Evolutionary conservation across 1,140 invertebrate species (phyloP).

Genomic region (Hestina assimilis): DNA sequence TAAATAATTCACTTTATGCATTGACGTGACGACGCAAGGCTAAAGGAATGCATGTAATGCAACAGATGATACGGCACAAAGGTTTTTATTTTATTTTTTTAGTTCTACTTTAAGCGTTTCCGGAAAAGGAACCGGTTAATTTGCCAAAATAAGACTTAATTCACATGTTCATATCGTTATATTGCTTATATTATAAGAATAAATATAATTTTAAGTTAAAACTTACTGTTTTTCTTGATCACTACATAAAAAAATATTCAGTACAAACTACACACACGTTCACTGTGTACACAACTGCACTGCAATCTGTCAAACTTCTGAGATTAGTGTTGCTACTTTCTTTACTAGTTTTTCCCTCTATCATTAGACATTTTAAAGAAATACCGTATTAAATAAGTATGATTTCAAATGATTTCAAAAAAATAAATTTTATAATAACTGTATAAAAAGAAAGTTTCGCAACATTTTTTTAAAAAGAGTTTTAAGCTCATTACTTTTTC

Average conservation of each 20-base stretch:
- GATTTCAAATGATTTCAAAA: not conserved
- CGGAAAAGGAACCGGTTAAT: slow-evolving; percentile 41
- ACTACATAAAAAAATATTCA: slow-evolving; percentile 67
- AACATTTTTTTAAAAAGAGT: not conserved
- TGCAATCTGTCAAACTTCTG: slow-evolving; percentile 63
- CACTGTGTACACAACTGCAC: slow-evolving; percentile 64
- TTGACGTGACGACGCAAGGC: slow-evolving; percentile 55
- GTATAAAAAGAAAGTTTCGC: too few relatives aligned
- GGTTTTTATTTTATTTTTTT: slow-evolving; percentile 65
- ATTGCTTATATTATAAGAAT: slow-evolving; percentile 5
- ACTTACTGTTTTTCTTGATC: slow-evolving; percentile 61
- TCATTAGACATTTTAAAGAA: not conserved
- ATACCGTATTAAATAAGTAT: not conserved
- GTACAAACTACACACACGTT: slow-evolving; percentile 66
- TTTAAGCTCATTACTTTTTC: not conserved
- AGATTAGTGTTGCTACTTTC: slow-evolving; percentile 45
- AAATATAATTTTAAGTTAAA: slow-evolving; percentile 56
- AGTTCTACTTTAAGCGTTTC: slow-evolving; percentile 55
- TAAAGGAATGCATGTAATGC: slow-evolving; percentile 63
- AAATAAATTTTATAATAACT: not conserved
- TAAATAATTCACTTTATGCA: slow-evolving; percentile 42
- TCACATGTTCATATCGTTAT: slow-evolving; percentile 6
- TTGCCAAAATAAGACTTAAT: not conserved
- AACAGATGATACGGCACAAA: slow-evolving; percentile 60
- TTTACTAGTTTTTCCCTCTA: slow-evolving; percentile 19